phyloP scores from a whole-genome alignment of 2,113 vertebrate genomes.

The Percopsis transmontana region DNA sequence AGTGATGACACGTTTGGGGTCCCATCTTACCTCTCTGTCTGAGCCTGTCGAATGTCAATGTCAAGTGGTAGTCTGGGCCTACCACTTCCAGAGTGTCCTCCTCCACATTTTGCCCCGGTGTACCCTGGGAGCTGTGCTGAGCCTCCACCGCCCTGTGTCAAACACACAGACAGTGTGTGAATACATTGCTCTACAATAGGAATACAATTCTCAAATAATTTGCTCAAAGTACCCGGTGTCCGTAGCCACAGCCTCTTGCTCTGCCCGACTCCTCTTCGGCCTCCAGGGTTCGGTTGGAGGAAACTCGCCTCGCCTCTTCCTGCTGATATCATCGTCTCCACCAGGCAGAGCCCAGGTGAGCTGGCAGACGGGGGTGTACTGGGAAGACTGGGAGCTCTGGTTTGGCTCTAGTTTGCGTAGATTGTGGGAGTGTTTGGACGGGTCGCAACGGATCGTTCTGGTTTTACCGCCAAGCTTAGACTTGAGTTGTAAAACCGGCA shows the following conservation, averaged over 20 bases:
- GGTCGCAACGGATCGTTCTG: constrained; percentile 91
- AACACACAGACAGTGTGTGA: constrained; percentile 8
- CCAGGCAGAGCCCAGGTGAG: constrained; percentile 87
- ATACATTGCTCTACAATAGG: constrained; percentile 78
- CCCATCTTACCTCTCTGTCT: constrained; percentile 48
- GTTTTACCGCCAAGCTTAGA: constrained; percentile 71
- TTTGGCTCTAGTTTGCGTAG: constrained; percentile 82
- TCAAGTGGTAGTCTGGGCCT: constrained; percentile 77
- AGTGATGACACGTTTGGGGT: neutral
- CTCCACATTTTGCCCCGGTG: constrained; percentile 19
- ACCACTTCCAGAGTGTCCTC: constrained; percentile 83
- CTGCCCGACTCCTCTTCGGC: constrained; percentile 46
- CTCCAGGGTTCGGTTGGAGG: constrained; percentile 51
- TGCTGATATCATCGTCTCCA: constrained; percentile 78
- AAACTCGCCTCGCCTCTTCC: constrained; percentile 84
- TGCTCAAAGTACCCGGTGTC: neutral
- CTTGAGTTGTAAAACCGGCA: constrained; percentile 88
- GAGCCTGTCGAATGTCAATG: constrained; percentile 63
- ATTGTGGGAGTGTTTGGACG: constrained; percentile 96
- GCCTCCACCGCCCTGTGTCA: constrained; percentile 47
- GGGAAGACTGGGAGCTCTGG: neutral
- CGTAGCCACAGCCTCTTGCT: neutral
- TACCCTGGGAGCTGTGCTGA: constrained; percentile 53
- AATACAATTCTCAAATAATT: too few relatives aligned
- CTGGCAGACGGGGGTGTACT: constrained; percentile 71